phyloP scores from a whole-genome alignment of 2,113 vertebrate genomes.

The Lonchura striata region DNA sequence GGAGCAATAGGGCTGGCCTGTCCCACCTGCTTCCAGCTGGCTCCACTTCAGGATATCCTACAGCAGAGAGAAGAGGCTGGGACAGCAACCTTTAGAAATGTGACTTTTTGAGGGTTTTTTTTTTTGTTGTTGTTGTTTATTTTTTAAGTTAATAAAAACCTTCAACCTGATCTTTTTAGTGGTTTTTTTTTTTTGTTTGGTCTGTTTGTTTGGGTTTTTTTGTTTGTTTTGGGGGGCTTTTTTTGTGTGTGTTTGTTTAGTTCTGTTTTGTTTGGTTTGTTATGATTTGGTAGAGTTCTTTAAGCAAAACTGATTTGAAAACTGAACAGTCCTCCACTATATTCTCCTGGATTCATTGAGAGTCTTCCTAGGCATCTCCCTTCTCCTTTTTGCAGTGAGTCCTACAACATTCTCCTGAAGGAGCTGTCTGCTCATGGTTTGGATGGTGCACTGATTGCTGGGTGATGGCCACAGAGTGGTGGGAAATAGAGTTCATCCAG shows the following conservation, averaged over 20 bases:
- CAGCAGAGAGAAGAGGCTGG: background rate
- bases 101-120: background rate
- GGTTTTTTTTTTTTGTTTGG: no score
- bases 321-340: background rate
- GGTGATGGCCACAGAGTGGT: background rate
- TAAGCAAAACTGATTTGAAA: background rate
- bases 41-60: background rate
- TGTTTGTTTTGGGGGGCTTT: no score
- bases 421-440: background rate
- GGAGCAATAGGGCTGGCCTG: background rate
- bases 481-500: background rate
- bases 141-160: background rate
- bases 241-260: background rate
- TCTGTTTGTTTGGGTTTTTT: background rate
- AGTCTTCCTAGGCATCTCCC: background rate
- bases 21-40: background rate
- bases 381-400: background rate
- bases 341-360: background rate
- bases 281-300: background rate
- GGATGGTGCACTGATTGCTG: background rate
- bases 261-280: background rate
- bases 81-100: background rate
- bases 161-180: background rate
- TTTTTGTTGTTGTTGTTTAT: no score
- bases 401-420: background rate